phyloP scores from a whole-genome alignment of 2,888 invertebrate genomes.

The Tanypteryx hageni region DNA sequence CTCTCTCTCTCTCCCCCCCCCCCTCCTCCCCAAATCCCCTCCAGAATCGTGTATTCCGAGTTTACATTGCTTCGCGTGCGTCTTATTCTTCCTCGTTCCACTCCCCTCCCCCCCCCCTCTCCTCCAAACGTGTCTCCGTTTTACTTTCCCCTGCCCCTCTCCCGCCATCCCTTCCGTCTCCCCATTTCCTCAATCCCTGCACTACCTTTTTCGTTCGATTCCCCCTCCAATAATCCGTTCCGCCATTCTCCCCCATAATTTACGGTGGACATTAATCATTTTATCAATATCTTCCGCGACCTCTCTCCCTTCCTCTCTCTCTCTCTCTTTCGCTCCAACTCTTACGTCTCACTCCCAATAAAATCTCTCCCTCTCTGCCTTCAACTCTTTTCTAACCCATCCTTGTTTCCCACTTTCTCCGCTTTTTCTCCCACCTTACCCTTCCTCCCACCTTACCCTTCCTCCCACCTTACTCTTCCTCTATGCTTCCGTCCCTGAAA shows the following conservation, averaged over 20 bases:
- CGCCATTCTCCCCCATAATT: slow-evolving; percentile 47
- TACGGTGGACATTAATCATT: slow-evolving; percentile 61
- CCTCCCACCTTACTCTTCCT: no score
- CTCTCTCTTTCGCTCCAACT: no score
- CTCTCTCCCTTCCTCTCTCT: background rate
- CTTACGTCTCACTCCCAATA: background rate
- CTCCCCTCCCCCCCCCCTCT: background rate
- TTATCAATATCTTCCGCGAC: slow-evolving; percentile 47
- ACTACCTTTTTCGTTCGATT: slow-evolving; percentile 47
- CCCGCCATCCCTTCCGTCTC: background rate
- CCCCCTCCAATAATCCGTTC: slow-evolving; percentile 25
- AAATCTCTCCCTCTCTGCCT: background rate
- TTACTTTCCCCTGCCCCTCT: background rate
- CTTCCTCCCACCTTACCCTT: background rate
- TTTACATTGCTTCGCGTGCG: background rate
- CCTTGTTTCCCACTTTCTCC: background rate
- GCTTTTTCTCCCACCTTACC: background rate
- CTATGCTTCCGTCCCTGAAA: background rate
- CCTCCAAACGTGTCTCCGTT: background rate
- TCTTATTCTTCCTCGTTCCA: background rate
- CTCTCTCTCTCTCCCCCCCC: background rate
- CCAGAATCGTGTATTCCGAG: background rate
- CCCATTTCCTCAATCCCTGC: slow-evolving; percentile 49
- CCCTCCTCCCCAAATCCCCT: background rate
- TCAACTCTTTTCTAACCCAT: no score